A percentile compares a stretch with the other conserved stretches of the same genome.
Conservation (phyloP, 2,888 invertebrate genomes). For the Hydraecia micacea region DNA sequence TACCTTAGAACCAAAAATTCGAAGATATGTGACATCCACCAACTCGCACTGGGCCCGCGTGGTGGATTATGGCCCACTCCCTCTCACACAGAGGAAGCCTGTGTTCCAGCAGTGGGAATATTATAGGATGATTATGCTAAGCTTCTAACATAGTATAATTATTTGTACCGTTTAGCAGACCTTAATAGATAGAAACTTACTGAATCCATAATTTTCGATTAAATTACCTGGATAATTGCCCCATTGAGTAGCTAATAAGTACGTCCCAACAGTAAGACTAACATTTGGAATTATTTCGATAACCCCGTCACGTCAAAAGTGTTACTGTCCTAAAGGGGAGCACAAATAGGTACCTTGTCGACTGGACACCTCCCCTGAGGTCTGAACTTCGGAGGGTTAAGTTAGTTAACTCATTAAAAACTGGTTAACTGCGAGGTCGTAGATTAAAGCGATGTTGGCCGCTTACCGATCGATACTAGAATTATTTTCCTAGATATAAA, state of each 20-base stretch:
- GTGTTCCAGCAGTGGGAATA: background rate
- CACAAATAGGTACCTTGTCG: constrained; percentile 59
- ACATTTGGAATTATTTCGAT: constrained; percentile 48
- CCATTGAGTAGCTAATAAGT: constrained; percentile 33
- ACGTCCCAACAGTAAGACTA: constrained; percentile 51
- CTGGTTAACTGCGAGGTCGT: constrained; percentile 62
- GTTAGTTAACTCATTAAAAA: constrained; percentile 70
- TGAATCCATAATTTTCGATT: constrained; percentile 25
- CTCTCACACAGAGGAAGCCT: background rate
- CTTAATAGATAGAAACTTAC: constrained; percentile 19
- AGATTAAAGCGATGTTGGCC: constrained; percentile 50
- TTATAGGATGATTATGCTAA: no score
- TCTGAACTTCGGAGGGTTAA: constrained; percentile 65
- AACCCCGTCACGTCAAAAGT: constrained; percentile 61
- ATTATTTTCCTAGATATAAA: constrained; percentile 36
- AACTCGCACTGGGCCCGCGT: background rate
- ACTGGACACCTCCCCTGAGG: constrained; percentile 65
- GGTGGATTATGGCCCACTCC: no score
- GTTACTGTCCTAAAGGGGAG: constrained; percentile 51
- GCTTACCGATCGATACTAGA: constrained; percentile 37
- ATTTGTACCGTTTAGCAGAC: background rate
- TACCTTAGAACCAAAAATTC: no score
- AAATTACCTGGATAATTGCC: constrained; percentile 22
- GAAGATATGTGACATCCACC: background rate
- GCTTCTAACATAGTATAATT: background rate